A percentile compares a stretch with the other conserved stretches of the same genome.
phyloP scores from a whole-genome alignment of 2,113 vertebrate genomes.

The Cinclus cinclus region DNA sequence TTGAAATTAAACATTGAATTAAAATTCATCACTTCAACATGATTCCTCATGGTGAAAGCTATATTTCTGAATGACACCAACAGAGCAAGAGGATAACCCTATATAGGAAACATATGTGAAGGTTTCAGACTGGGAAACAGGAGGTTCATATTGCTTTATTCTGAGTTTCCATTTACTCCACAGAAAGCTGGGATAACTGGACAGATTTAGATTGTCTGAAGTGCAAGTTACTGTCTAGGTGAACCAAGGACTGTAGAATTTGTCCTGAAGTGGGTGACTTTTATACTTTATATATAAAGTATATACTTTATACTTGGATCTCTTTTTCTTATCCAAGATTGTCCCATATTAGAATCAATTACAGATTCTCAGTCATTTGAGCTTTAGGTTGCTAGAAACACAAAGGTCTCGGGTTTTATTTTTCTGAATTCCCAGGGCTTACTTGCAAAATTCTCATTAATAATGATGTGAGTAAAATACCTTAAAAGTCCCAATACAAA shows the following conservation, averaged over 20 bases:
- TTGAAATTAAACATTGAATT: neutral
- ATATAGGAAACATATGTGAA: neutral
- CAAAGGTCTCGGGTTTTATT: neutral
- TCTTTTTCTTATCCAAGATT: neutral
- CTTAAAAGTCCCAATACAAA: conserved; percentile 24
- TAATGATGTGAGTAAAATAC: conserved; percentile 20
- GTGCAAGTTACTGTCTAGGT: neutral
- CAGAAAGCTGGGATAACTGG: neutral
- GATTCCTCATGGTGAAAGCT: neutral
- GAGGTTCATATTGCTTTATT: neutral
- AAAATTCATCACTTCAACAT: neutral
- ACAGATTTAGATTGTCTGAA: neutral
- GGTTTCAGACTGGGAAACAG: neutral
- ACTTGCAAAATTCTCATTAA: conserved; percentile 25
- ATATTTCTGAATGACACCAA: neutral
- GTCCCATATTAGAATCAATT: neutral
- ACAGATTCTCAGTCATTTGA: neutral
- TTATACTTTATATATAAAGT: neutral
- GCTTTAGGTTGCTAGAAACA: neutral
- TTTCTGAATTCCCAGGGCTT: conserved; percentile 28
- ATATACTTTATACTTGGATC: neutral
- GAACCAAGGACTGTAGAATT: neutral
- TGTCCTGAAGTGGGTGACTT: neutral
- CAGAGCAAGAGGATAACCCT: neutral
- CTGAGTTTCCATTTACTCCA: neutral